Conservation (phyloP, 1,140 invertebrate species). For the Atta colombica region DNA sequence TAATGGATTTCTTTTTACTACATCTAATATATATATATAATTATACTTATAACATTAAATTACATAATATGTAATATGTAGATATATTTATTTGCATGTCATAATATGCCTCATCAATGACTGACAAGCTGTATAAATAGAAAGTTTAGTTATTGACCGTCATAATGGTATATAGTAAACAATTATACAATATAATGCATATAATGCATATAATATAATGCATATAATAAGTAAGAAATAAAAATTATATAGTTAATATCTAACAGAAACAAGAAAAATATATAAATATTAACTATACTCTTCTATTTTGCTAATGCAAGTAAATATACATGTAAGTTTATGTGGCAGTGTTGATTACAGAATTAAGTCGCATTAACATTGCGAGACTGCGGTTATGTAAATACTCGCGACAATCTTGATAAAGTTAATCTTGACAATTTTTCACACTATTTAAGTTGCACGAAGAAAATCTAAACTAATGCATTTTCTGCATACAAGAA, state of each 20-base stretch:
- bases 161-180: background rate
- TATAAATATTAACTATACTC: background rate
- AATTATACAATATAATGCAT: background rate
- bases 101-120: background rate
- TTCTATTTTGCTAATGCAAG: background rate
- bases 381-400: background rate
- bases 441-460: background rate
- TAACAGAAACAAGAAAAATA: background rate
- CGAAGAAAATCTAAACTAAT: background rate
- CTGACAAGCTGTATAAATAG: background rate
- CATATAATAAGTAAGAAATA: background rate
- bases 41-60: background rate
- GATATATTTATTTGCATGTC: background rate
- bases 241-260: background rate
- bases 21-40: background rate
- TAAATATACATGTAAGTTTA: background rate
- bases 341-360: background rate
- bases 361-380: background rate
- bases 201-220: background rate
- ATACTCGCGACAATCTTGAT: slow-evolving; percentile 18
- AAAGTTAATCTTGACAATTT: slow-evolving; percentile 28
- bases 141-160: background rate
- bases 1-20: too few relatives aligned
- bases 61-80: background rate
- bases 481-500: background rate